Base-by-base conservation (phyloP, 2,797 vertebrate genomes). In the Harpagifer antarcticus region DNA sequence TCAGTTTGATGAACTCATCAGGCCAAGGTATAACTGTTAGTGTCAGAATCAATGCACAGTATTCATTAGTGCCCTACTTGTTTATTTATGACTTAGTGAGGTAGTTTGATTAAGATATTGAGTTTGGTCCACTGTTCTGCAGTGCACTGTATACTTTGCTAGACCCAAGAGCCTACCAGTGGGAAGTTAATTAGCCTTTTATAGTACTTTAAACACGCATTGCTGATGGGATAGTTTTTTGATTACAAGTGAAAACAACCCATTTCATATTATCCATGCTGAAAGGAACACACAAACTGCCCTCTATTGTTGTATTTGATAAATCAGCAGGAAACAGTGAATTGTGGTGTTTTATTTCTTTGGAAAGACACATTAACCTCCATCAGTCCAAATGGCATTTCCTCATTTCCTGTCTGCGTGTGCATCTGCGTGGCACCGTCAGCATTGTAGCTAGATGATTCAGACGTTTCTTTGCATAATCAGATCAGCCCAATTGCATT, bases 401-500 rank as follows among this genome's bases (percentile, higher is more conserved):
- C 70, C 79, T 84, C 82, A 72, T 86, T 85, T 88, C 81, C 85
- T 79, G 74, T 66, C 20, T 31, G 52, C 48, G 79, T 68, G 68
- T 68, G 72, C 68, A 55, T 83, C 67, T 73, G 49, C 20, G 20
- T 52, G 65, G 44, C 74, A 52, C 64, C 7, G 47, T 87, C 86
- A 87, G 84, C 86, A 63, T 79, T 78, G 82, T 80, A 50, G 42
- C 68, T 81, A 70, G 85, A 91, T 89, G 83, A 94, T 92, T 94
- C 91, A 86, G 81, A 86, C 60, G 73, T n/a, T 65, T 43, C 83
- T 90, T 89, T 87, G 78, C 89, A 91, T 93, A 94, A 95, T 93
- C 84, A 81, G 86, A 95, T 95, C 90, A 92, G 68, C 68, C 31
- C 85, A 93, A 95, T 93, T 88, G 87, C 89, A 94, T 95, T 94